Evolutionary conservation across 2,888 invertebrate genomes (phyloP), one percentile per base, ranked within the genome.

Genomic region (Diabrotica balteata): DNA sequence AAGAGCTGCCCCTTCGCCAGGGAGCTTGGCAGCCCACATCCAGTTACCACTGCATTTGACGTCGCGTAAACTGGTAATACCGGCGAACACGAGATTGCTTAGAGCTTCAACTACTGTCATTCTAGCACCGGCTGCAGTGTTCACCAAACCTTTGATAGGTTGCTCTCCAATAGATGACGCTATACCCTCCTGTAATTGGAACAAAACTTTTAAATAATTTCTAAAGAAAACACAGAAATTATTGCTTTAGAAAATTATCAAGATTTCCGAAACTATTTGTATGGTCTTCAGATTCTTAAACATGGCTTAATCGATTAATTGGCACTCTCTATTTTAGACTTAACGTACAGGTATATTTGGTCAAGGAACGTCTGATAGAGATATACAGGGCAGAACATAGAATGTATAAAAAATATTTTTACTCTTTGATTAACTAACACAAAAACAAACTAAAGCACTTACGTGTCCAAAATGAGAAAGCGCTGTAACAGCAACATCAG

Each of bases 11-110:
- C 98, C 98, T 83, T 97, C 98, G 0, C 93, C 95, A 0, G 93
- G 92, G 17, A 96, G 86, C 85, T 98, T 98, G 9, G 98, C 98
- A 0, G 97, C 93, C 98, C 98, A 99, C 99, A 99, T 99, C 98
- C 98, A 99, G 84, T 99, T 99, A n/a, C 96, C 98, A 51, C 96
- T 97, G 83, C 98, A 98, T 85, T 98, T 99, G 1, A 98, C 92
- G 84, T 99, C 98, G 84, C 92, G 86, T 32, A 91, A 76, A 64
- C 87, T 86, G 0, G 87, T 86, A 59, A 92, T 89, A 44, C 87
- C 88, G 1, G 90, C 91, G 80, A 92, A 92, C 0, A 91, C 96
- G 73, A 99, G 87, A 84, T 99, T 99, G 58, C 95, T 94, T 22
- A 98, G 83, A 0, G 98, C 93, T 84, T 99, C 99, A 0, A 93